Base-by-base conservation (phyloP, 2,888 invertebrate species). In the Cylindroiulus punctatus region DNA sequence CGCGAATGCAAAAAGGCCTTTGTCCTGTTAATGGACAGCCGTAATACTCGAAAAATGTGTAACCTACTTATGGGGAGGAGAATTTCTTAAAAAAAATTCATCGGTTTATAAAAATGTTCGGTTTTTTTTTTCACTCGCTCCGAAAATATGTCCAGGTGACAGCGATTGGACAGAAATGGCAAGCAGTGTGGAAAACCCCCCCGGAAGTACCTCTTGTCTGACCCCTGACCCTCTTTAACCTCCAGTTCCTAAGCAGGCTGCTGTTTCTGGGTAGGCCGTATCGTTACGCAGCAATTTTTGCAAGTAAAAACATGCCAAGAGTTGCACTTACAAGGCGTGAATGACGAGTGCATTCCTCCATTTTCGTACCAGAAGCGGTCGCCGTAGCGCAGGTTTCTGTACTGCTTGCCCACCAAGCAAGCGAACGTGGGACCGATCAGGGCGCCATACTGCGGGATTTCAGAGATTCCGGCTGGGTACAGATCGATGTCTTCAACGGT, bases 361-460 rank as follows among this genome's bases (percentile, higher is more conserved):
- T 94, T 94, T 91, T 98, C 97, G 90, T 97, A 97, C 96, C 97
- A 98, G 92, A 94, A 96, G 84, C 97, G 92, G 91, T 98, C 98
- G 0, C 96, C 97, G 81, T 92, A 90, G 91, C 96, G 96, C 40
- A 96, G 90, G 84, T 96, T 92, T 26, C 94, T 91, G 91, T 97
- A 98, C 92, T 98, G 97, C 91, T 96, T 95, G 0, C 95, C 93
- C 84, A 98, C 92, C 88, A 98, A 92, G 89, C 97, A 98, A 26
- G 94, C 95, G 86, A 97, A 93, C 0, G 97, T 95, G 0, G 97
- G 96, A 0, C 97, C 97, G 85, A 97, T 93, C 30, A 97, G 93
- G 0, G 95, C 94, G 3, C 95, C 95, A 89, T 92, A 91, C 86
- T 92, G 94, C 87, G 96, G 95, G 14, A 93, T 92, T 90, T 98